Evolutionary conservation across 2,113 vertebrate species (phyloP), one percentile per base, ranked within the genome.

Genomic region (Zosterops japonicus): DNA sequence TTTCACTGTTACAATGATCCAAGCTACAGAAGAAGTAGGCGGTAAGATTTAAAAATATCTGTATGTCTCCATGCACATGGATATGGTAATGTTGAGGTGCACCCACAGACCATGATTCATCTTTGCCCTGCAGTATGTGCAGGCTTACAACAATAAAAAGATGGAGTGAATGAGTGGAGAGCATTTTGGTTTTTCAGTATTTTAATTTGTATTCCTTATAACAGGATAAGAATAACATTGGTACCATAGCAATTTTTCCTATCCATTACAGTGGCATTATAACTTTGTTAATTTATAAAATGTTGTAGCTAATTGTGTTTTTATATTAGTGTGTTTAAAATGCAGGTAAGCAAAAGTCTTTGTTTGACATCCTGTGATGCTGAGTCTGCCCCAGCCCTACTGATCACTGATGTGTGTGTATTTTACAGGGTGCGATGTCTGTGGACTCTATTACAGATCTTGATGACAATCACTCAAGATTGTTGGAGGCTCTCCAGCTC

Each of bases 381-480:
- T 92, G 56, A 53, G 11, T 23, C 87, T 86, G 36, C 41, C 79
- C 50, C 60, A 28, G 74, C 64, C 28, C 3, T 44, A 3, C 69
- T 90, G 67, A 90, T 86, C 20, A 25, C 70, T 87, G 74, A 0
- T 3, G 10, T 94, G 68, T 96, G 63, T 96, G 52, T 93, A 9
- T 96, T 79, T 97, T 96, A 41, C 98, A 99, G 99, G 99, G 99
- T 0, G 99, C 99, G 2, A 99, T 99, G 98, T 99, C 99, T 80
- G 99, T 99, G 98, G 99, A 99, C 97, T 99, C 99, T 87, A 99
- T 99, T 97, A 99, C 99, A 23, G 99, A 99, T 96, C 98, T 99
- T 91, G 99, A 99, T 92, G 99, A 99, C 97, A 99, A 98, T 98
- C 99, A 99, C 87, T 99, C 99, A 86, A 98, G 99, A 93, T 97